Conservation (phyloP, 1,140 invertebrate species). For the Scaptomyza pallida region DNA sequence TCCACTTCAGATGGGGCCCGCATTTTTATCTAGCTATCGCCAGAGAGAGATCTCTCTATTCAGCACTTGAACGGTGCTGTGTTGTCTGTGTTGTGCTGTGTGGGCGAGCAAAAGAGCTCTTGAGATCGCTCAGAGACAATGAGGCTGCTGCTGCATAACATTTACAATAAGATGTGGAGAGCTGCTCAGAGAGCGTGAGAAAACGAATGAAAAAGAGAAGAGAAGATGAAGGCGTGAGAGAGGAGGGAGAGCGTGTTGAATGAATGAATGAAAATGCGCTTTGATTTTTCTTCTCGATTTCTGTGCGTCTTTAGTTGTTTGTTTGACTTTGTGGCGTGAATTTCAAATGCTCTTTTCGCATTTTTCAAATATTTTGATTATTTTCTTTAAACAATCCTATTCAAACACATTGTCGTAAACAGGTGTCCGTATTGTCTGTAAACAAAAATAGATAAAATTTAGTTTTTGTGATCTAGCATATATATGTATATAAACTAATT, state of each 20-base stretch:
- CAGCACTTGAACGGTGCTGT: slow-evolving; percentile 17
- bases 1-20: slow-evolving; percentile 9
- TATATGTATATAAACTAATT: slow-evolving; percentile 10
- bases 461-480: slow-evolving; percentile 6
- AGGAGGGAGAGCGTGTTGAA: not conserved
- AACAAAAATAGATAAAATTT: slow-evolving; percentile 66
- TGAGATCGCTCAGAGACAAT: slow-evolving; percentile 29
- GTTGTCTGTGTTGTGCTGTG: slow-evolving; percentile 5
- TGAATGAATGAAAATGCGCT: slow-evolving; percentile 47
- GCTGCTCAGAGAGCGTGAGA: not conserved
- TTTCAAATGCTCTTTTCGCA: slow-evolving; percentile 67
- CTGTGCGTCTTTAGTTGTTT: slow-evolving; percentile 61
- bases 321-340: slow-evolving; percentile 69
- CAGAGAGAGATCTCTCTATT: slow-evolving; percentile 21
- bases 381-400: slow-evolving; percentile 41
- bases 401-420: slow-evolving; percentile 42
- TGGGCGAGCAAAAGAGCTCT: slow-evolving; percentile 31
- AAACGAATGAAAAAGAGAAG: not conserved
- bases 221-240: too few relatives aligned
- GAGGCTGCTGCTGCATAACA: slow-evolving; percentile 23
- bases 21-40: slow-evolving; percentile 20
- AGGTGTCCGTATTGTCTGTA: slow-evolving; percentile 65
- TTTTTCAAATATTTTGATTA: slow-evolving; percentile 41
- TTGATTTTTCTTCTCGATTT: slow-evolving; percentile 46
- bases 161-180: slow-evolving; percentile 16